A percentile compares a stretch with the other conserved stretches of the same genome.
phyloP scores from a whole-genome alignment of 1,140 invertebrate genomes.

The Drosophila guanche region DNA sequence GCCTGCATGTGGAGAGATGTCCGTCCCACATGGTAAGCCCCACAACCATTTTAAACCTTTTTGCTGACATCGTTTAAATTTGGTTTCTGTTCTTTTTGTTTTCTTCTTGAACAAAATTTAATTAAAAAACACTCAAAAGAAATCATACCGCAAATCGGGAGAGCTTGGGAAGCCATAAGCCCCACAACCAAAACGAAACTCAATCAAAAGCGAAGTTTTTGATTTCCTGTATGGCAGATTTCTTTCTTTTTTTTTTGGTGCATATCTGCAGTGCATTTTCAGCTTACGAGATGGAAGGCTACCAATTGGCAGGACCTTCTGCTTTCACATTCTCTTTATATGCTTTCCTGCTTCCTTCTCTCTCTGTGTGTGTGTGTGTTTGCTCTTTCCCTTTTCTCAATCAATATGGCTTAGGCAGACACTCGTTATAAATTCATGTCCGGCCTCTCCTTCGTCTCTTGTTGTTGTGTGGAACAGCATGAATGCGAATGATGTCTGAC shows the following conservation, averaged over 20 bases:
- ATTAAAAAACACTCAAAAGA: conserved; percentile 35
- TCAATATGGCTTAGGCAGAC: conserved; percentile 60
- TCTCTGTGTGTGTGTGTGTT: not conserved
- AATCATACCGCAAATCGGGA: conserved; percentile 51
- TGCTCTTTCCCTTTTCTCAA: conserved; percentile 25
- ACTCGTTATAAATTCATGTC: conserved; percentile 68
- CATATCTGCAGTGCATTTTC: conserved; percentile 41
- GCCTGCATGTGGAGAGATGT: not conserved
- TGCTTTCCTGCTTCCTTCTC: conserved; percentile 10
- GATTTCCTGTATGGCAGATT: conserved; percentile 49
- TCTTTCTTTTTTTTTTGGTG: conserved; percentile 43
- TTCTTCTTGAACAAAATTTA: conserved; percentile 11
- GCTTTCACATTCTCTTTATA: conserved; percentile 12
- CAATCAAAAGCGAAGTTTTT: conserved; percentile 69
- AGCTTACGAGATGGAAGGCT: conserved; percentile 21
- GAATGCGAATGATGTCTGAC: conserved; percentile 46
- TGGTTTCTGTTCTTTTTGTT: not conserved
- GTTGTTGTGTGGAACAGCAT: conserved; percentile 10
- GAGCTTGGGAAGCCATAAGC: conserved; percentile 39
- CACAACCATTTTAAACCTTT: conserved; percentile 18
- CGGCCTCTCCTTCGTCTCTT: conserved; percentile 14
- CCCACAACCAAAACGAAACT: conserved; percentile 36
- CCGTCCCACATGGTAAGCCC: too few species aligned
- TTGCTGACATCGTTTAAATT: conserved; percentile 39
- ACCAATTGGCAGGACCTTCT: conserved; percentile 33